A percentile compares a stretch with the other conserved stretches of the same genome.
Conservation (phyloP, 2,113 vertebrate species). For the Gobius niger region DNA sequence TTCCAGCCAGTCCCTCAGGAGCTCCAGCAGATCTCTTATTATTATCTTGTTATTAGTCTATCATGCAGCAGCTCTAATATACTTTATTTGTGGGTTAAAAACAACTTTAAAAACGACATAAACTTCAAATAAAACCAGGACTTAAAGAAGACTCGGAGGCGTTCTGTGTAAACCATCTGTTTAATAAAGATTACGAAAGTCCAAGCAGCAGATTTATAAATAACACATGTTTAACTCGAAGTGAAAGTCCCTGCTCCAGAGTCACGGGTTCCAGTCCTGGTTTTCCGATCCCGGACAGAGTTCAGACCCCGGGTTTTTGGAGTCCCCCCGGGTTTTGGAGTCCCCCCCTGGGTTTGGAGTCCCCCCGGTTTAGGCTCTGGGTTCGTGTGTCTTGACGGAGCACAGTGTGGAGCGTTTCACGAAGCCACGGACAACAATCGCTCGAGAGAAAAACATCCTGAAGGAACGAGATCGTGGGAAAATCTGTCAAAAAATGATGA, state of each 20-base stretch:
- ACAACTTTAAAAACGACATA: background rate
- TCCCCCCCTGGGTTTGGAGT: too few species aligned
- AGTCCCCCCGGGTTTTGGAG: too few species aligned
- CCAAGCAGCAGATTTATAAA: constrained; percentile 81
- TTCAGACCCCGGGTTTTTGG: background rate
- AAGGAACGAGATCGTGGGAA: background rate
- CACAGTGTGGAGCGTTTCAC: constrained; percentile 9
- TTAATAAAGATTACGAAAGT: constrained; percentile 83
- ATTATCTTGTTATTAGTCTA: too few species aligned
- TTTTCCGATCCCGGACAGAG: background rate
- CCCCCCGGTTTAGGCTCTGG: background rate
- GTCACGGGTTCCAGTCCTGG: background rate
- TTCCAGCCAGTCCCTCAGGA: too few species aligned
- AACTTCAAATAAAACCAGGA: background rate
- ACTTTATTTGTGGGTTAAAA: too few species aligned
- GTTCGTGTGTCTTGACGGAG: background rate
- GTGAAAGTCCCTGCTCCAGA: constrained; percentile 1
- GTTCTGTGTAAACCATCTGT: constrained; percentile 71
- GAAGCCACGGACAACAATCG: background rate
- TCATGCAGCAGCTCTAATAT: too few species aligned
- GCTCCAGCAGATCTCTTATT: too few species aligned
- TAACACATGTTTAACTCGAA: constrained; percentile 59
- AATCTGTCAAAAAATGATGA: background rate
- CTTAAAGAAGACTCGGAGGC: constrained; percentile 6
- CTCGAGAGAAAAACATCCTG: background rate